These are phyloP conservation scores for Lagocephalus sceleratus DNA, from an alignment of 2,797 vertebrate species.

Conservation along the genomic window DNA sequence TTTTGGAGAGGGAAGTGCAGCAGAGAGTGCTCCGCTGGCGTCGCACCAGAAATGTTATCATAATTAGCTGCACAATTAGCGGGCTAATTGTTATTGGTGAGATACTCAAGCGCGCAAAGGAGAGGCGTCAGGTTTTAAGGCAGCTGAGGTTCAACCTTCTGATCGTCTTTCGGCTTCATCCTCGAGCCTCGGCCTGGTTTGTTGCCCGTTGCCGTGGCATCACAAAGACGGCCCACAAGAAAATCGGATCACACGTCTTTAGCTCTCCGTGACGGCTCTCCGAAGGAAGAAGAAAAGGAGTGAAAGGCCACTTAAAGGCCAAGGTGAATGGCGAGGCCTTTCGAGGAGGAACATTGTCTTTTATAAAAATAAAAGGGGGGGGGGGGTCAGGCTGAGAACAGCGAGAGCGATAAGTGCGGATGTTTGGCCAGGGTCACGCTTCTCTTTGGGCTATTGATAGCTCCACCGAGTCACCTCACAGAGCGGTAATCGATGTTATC, in stretches of 20 bases:
- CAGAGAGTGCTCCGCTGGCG: constrained; percentile 65
- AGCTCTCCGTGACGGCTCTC: constrained; percentile 25
- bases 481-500: constrained; percentile 52
- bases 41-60: constrained; percentile 70
- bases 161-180: constrained; percentile 25
- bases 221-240: neutral
- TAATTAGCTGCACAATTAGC: constrained; percentile 78
- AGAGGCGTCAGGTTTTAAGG: constrained; percentile 63
- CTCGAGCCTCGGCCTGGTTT: constrained; percentile 11
- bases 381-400: constrained; percentile 35
- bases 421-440: constrained; percentile 42
- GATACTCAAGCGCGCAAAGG: constrained; percentile 56
- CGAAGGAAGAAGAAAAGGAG: constrained; percentile 41
- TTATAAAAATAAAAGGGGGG: constrained; percentile 18
- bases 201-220: constrained; percentile 1
- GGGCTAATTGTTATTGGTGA: constrained; percentile 77
- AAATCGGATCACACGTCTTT: constrained; percentile 4
- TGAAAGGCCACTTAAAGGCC: constrained; percentile 69
- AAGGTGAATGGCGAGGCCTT: constrained; percentile 60
- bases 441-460: constrained; percentile 54
- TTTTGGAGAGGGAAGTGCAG: constrained; percentile 44
- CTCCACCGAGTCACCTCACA: constrained; percentile 36
- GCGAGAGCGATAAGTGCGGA: constrained; percentile 46
- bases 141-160: constrained; percentile 49
- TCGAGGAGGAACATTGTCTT: constrained; percentile 51